Evolutionary conservation across 2,888 invertebrate species (phyloP).

Genomic region (Vesta saturnalis): DNA sequence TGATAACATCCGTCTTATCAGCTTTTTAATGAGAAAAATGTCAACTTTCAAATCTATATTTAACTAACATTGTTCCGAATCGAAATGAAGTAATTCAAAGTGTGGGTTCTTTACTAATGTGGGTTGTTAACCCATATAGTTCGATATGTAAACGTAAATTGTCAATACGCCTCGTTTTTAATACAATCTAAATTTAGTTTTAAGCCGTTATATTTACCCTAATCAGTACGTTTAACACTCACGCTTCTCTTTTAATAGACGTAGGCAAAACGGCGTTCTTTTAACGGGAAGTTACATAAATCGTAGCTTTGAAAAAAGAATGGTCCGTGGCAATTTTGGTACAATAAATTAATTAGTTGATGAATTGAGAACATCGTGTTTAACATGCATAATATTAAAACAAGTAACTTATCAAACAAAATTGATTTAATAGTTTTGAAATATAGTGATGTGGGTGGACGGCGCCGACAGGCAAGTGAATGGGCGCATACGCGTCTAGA

Average conservation of each 20-base stretch:
- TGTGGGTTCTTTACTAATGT: background rate
- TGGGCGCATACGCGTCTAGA: conserved; percentile 35
- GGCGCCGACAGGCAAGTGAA: conserved; percentile 36
- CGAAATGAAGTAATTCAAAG: background rate
- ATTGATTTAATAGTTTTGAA: conserved; percentile 17
- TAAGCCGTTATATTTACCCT: conserved; percentile 20
- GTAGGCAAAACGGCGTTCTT: background rate
- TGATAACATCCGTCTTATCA: too few species aligned
- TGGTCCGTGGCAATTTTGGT: background rate
- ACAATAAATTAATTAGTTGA: conserved; percentile 4
- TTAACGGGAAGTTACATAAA: conserved; percentile 6
- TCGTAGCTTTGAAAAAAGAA: background rate
- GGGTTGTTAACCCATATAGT: conserved; percentile 17
- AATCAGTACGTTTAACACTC: conserved; percentile 9
- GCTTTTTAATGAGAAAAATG: too few species aligned
- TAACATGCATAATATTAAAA: background rate
- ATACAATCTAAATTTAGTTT: conserved; percentile 11
- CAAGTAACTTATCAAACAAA: background rate
- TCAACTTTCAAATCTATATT: too few species aligned
- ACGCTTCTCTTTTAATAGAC: background rate
- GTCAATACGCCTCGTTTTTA: conserved; percentile 14
- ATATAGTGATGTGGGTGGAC: conserved; percentile 21
- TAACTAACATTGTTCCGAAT: too few species aligned
- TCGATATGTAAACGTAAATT: conserved; percentile 1
- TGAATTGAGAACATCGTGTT: conserved; percentile 14